A percentile compares a stretch with the other conserved stretches of the same genome.
phyloP scores from a whole-genome alignment of 2,888 invertebrate species.

The Isotomurus palustris region DNA sequence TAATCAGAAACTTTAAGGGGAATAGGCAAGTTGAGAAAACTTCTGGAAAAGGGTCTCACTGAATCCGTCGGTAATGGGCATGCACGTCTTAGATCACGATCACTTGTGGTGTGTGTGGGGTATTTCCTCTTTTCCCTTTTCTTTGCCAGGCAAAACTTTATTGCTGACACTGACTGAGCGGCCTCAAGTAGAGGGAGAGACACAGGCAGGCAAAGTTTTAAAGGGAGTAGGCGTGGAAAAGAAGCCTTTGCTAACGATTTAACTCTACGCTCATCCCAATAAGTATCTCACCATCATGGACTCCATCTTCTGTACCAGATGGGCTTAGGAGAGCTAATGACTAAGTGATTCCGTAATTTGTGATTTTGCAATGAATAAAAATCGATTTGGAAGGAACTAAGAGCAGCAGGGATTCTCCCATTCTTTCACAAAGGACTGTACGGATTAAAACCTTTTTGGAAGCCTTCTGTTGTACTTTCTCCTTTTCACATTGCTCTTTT shows the following conservation, averaged over 20 bases:
- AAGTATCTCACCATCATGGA: neutral
- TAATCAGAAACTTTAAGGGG: conserved; percentile 14
- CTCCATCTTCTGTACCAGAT: neutral
- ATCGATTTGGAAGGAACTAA: conserved; percentile 1
- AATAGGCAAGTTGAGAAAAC: conserved; percentile 7
- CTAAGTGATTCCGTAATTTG: conserved; percentile 15
- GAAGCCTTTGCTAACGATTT: neutral
- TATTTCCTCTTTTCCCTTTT: neutral
- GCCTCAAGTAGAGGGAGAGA: neutral
- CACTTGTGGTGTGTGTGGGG: too few species aligned
- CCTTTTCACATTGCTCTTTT: neutral
- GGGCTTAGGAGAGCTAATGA: neutral
- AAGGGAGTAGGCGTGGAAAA: neutral
- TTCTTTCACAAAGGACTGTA: neutral
- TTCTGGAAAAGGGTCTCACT: neutral
- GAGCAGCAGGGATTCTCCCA: neutral
- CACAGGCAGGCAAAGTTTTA: conserved; percentile 8
- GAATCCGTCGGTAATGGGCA: neutral
- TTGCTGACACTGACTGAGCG: conserved; percentile 13
- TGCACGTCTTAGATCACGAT: neutral
- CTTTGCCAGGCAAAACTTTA: conserved; percentile 7
- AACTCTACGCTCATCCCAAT: neutral
- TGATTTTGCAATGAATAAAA: conserved; percentile 14
- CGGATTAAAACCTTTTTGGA: too few species aligned
- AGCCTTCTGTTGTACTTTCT: too few species aligned